Conservation (phyloP, 2,113 vertebrate species). For the Daphoenositta chrysoptera region DNA sequence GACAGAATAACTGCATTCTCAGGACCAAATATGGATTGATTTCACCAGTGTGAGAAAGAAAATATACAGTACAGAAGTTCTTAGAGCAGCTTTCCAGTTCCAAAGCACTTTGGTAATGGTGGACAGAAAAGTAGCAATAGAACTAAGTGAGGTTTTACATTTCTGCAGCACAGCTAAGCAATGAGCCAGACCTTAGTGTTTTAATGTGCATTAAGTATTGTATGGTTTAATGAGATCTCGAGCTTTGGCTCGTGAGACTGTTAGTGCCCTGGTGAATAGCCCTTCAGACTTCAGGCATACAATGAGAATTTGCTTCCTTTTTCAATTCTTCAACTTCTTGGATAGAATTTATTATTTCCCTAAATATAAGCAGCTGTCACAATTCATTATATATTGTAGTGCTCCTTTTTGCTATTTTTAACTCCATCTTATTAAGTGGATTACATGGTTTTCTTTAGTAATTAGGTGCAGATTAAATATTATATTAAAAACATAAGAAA, state of each 20-base stretch:
- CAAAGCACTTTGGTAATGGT: neutral
- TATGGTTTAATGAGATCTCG: neutral
- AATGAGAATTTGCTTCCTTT: neutral
- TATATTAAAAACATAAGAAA: neutral
- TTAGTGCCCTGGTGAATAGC: neutral
- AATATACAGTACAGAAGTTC: neutral
- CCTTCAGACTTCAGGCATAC: neutral
- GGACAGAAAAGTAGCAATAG: neutral
- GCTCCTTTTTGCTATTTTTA: neutral
- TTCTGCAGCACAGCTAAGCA: neutral
- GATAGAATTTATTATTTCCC: neutral
- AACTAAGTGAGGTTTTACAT: neutral
- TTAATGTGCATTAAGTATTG: neutral
- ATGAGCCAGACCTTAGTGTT: neutral
- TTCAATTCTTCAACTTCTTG: neutral
- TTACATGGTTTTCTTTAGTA: neutral
- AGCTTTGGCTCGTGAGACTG: neutral
- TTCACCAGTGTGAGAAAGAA: neutral
- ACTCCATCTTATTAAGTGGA: neutral
- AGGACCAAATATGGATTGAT: neutral
- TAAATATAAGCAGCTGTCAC: neutral
- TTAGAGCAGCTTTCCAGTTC: neutral
- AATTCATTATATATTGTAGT: neutral
- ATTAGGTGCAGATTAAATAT: neutral
- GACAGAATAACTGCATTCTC: neutral